A percentile compares a stretch with the other conserved stretches of the same genome.
Conservation (phyloP, 1,140 invertebrate species). For the Drosophila trapezifrons region DNA sequence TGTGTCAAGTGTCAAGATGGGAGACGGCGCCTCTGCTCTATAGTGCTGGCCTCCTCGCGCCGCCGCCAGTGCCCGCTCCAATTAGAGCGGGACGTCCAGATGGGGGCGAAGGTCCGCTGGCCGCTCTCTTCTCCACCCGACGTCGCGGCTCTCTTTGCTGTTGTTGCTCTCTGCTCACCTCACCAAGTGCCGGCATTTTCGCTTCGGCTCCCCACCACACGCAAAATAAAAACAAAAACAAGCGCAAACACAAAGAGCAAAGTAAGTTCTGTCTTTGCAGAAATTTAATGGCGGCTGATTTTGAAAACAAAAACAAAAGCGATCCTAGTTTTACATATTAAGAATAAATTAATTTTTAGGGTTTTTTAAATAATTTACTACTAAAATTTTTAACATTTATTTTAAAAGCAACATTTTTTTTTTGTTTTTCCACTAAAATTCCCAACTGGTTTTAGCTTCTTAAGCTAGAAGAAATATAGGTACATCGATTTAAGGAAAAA, state of each 20-base stretch:
- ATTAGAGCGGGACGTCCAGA: slow-evolving; percentile 54
- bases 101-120: slow-evolving; percentile 32
- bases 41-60: slow-evolving; percentile 50
- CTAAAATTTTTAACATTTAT: not conserved
- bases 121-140: slow-evolving; percentile 47
- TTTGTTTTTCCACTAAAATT: not conserved
- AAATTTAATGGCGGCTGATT: slow-evolving; percentile 66
- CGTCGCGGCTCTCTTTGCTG: slow-evolving; percentile 42
- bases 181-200: slow-evolving; percentile 62
- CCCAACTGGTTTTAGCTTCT: not conserved
- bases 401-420: not conserved
- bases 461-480: too few relatives aligned
- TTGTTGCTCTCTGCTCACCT: slow-evolving; percentile 56
- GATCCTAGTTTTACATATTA: slow-evolving; percentile 14
- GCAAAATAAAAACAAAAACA: slow-evolving; percentile 38
- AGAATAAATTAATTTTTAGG: not conserved
- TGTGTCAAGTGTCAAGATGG: slow-evolving; percentile 55
- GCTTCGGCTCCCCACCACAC: slow-evolving; percentile 31
- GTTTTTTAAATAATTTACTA: not conserved
- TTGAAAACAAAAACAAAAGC: slow-evolving; percentile 31
- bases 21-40: slow-evolving; percentile 29
- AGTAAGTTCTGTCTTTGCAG: slow-evolving; percentile 54
- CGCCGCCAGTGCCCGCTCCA: slow-evolving; percentile 7
- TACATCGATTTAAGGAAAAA: too few relatives aligned
- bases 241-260: slow-evolving; percentile 25